phyloP scores from a whole-genome alignment of 2,888 invertebrate genomes.

The Leucania comma region DNA sequence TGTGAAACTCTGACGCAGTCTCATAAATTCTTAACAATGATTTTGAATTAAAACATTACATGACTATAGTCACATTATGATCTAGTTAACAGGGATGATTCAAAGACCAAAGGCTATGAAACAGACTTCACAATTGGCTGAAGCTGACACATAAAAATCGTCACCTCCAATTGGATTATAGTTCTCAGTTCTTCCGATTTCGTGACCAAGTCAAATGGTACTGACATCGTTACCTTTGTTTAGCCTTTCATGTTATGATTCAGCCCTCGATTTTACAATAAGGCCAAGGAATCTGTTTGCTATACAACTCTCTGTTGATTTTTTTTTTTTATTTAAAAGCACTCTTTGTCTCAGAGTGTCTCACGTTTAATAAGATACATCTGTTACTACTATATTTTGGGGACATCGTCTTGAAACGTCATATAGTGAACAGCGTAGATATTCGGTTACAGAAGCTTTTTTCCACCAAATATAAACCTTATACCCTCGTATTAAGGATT shows the following conservation, averaged over 20 bases:
- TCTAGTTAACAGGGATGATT: conserved; percentile 23
- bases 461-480: conserved; percentile 60
- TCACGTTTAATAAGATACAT: conserved; percentile 78
- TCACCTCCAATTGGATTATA: conserved; percentile 18
- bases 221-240: conserved; percentile 34
- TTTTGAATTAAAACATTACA: conserved; percentile 51
- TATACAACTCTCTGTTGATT: conserved; percentile 62
- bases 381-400: conserved; percentile 81
- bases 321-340: conserved; percentile 72
- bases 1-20: conserved; percentile 76
- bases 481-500: conserved; percentile 39
- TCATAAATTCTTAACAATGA: conserved; percentile 61
- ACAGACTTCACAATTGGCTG: background rate
- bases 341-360: conserved; percentile 74
- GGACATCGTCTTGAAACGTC: conserved; percentile 74
- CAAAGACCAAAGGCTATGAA: conserved; percentile 12
- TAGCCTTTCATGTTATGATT: conserved; percentile 51
- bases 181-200: conserved; percentile 15
- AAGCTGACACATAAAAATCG: conserved; percentile 26
- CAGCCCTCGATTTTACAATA: conserved; percentile 52
- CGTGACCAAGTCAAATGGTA: conserved; percentile 20
- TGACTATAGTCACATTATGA: conserved; percentile 10
- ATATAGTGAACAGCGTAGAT: conserved; percentile 73
- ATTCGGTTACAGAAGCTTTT: conserved; percentile 70
- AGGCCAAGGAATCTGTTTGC: conserved; percentile 66